Percentiles rank a stretch among this genome's conserved stretches.
Conservation (phyloP, 2,888 invertebrate species). For the Tipula confusa region DNA sequence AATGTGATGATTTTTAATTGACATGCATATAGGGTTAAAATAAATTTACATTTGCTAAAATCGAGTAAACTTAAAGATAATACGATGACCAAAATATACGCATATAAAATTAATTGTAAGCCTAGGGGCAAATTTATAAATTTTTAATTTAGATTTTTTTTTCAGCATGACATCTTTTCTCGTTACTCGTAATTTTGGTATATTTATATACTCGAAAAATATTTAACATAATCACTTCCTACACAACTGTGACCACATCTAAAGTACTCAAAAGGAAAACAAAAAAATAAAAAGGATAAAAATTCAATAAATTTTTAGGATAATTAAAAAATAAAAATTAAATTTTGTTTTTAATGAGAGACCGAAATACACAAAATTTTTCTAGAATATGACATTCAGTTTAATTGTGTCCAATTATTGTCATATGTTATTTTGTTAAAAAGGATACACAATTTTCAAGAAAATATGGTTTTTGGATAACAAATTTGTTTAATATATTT, state of each 20-base stretch:
- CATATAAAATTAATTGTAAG: neutral
- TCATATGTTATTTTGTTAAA: neutral
- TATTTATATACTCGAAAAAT: neutral
- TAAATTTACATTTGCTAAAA: neutral
- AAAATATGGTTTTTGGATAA: neutral
- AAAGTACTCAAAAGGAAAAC: neutral
- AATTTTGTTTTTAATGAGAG: neutral
- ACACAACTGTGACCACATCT: constrained; percentile 3
- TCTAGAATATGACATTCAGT: neutral
- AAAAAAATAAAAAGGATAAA: neutral
- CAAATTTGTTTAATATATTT: neutral
- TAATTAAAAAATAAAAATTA: neutral
- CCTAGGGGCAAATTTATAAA: neutral
- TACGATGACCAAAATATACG: neutral
- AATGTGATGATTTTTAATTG: neutral
- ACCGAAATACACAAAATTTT: neutral
- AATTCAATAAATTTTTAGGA: neutral
- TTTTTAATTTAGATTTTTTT: too few species aligned
- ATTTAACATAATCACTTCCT: neutral
- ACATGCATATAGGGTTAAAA: neutral
- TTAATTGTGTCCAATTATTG: neutral
- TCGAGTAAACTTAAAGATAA: neutral
- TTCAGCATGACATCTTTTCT: constrained; percentile 5
- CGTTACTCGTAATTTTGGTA: neutral
- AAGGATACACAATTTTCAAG: neutral